These are phyloP conservation scores for Micrasema longulum DNA, from an alignment of 1,140 invertebrate genomes.

Conservation along the genomic window DNA sequence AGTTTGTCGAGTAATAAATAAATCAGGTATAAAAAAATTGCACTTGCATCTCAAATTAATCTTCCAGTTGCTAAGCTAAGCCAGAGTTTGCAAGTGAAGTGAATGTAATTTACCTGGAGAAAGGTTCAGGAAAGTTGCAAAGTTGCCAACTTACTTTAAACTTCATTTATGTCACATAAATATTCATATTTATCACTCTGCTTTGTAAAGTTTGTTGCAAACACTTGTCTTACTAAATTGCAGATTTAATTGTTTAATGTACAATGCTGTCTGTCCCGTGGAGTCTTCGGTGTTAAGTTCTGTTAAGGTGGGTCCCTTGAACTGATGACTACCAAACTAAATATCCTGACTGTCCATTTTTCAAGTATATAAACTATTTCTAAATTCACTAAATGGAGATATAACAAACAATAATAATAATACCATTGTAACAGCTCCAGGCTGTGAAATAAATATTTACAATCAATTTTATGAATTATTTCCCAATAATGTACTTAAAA, in stretches of 20 bases:
- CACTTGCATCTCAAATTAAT: not conserved
- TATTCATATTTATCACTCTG: too few relatives aligned
- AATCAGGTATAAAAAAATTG: not conserved
- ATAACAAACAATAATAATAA: conserved; percentile 19
- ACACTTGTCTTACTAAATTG: too few relatives aligned
- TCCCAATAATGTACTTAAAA: conserved; percentile 2
- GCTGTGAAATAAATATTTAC: conserved; percentile 47
- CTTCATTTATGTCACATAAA: too few relatives aligned
- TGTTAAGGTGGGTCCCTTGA: conserved; percentile 16
- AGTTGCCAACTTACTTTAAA: too few relatives aligned
- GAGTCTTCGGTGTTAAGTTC: too few relatives aligned
- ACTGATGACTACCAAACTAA: conserved; percentile 1
- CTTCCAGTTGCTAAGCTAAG: too few relatives aligned
- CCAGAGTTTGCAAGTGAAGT: too few relatives aligned
- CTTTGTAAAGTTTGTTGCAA: too few relatives aligned
- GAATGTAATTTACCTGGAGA: too few relatives aligned
- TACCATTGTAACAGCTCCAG: conserved; percentile 40
- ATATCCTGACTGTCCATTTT: not conserved
- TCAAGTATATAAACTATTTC: conserved; percentile 31
- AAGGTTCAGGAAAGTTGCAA: too few relatives aligned
- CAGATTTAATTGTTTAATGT: too few relatives aligned
- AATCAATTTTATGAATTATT: conserved; percentile 34
- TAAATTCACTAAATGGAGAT: conserved; percentile 38
- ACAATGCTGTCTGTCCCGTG: too few relatives aligned
- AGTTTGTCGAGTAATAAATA: not conserved